Evolutionary conservation across 1,140 invertebrate genomes (phyloP), one percentile per base, ranked within the genome.

Genomic region (Conus ventricosus): DNA sequence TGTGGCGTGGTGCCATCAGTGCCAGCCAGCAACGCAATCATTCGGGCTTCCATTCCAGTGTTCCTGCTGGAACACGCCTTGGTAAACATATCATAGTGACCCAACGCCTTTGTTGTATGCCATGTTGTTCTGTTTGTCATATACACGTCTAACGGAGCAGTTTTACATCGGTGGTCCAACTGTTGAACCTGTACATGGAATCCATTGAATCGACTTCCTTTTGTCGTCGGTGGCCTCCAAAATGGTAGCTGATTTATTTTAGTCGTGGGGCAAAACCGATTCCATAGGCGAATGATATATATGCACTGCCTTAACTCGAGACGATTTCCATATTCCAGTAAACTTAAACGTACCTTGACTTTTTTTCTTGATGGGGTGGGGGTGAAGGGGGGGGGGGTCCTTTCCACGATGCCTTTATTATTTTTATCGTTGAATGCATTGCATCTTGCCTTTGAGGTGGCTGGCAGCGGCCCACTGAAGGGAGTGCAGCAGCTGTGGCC

Each of bases 171-270:
- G 84, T 85, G 84, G 84, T 85, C 60, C 13, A 67, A 85, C 84
- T 85, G 84, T 85, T 85, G 84, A 85, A 63, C 23, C 57, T 85
- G 84, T 85, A 85, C 84, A 85, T 85, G 63, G 67, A 71, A 71
- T 23, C 6, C 20, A 71, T 20, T 60, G 39, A 39, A 60, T 60
- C 8, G 57, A 17, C 67, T n/a, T n/a, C 23, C 15, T 7, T 71
- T 17, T 71, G 67, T 20, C 23, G 7, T 7, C 13, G 10, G 67
- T 71, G 11, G 67, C 23, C 23, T 71, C 20, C 6, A 71, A 7
- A 71, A n/a, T 20, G 23, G 10, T 23, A n/a, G 67, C 57, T 4
- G 57, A 60, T 60, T 23, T 20, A 17, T 71, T 71, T 23, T 71
- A 23, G 17, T 20, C 23, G 20, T 13, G 67, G 6, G 67, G 17